phyloP scores from a whole-genome alignment of 2,113 vertebrate species.

The Caloenas nicobarica region DNA sequence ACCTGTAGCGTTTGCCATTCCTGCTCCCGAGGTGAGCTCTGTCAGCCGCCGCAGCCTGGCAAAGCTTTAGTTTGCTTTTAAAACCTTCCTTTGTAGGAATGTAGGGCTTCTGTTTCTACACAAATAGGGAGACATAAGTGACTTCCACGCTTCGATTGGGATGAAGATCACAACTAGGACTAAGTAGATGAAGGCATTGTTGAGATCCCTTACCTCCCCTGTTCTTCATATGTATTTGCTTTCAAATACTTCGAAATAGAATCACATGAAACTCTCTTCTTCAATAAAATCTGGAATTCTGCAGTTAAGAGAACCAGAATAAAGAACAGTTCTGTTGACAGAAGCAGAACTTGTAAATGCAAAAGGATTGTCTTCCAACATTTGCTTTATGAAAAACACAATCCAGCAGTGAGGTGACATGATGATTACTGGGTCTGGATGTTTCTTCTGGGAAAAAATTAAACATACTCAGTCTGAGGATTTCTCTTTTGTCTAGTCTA shows the following conservation, averaged over 20 bases:
- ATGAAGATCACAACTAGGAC: not conserved
- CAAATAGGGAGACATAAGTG: not conserved
- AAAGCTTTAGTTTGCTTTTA: not conserved
- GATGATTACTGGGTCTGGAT: not conserved
- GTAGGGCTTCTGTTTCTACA: not conserved
- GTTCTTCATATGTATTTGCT: not conserved
- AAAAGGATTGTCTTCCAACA: not conserved
- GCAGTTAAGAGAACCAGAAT: not conserved
- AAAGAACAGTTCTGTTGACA: not conserved
- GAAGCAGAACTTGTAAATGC: not conserved
- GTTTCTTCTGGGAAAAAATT: not conserved
- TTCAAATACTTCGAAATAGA: not conserved
- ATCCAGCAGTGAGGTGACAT: not conserved
- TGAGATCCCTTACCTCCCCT: not conserved
- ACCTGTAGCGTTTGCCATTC: constrained; percentile 65
- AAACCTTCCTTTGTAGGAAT: not conserved
- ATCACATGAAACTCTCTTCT: not conserved
- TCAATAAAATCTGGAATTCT: not conserved
- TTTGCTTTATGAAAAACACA: not conserved
- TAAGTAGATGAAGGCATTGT: not conserved
- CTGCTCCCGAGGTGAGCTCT: constrained; percentile 47
- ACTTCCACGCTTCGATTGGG: not conserved
- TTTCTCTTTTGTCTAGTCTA: not conserved
- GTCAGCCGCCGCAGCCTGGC: not conserved
- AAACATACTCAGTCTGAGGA: not conserved